Percentiles rank a stretch among this genome's conserved stretches.
phyloP scores from a whole-genome alignment of 2,113 vertebrate genomes.

The Oncorhynchus clarkii region DNA sequence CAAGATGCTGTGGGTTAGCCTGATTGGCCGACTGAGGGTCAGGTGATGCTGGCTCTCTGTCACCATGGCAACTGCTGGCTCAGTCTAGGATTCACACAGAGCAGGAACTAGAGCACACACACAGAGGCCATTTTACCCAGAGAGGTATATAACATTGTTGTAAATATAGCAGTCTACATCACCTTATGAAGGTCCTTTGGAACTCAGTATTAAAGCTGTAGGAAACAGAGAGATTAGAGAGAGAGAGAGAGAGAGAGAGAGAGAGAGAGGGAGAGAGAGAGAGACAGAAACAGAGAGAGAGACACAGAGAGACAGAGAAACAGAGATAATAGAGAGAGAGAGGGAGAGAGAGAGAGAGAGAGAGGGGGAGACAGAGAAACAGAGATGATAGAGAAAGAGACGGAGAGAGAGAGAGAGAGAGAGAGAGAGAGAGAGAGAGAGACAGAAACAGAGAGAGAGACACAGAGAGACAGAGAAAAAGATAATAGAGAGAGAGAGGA shows the following conservation, averaged over 20 bases:
- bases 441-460: no score
- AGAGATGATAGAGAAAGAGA: no score
- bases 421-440: no score
- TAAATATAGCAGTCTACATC: slow-evolving; percentile 28
- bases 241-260: slow-evolving; percentile 33
- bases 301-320: no score
- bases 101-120: slow-evolving; percentile 25
- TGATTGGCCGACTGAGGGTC: slow-evolving; percentile 43
- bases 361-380: no score
- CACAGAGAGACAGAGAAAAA: no score
- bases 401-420: no score
- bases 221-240: slow-evolving; percentile 33
- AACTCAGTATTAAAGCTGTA: slow-evolving; percentile 45
- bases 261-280: not conserved
- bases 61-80: slow-evolving; percentile 1
- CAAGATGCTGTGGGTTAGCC: slow-evolving; percentile 31
- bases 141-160: slow-evolving; percentile 40
- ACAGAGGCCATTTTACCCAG: slow-evolving; percentile 22
- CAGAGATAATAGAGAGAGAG: no score
- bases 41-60: slow-evolving; percentile 51
- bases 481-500: no score
- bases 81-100: not conserved
- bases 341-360: no score
- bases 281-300: no score
- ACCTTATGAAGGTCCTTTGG: slow-evolving; percentile 32